A percentile compares a stretch with the other conserved stretches of the same genome.
Conservation (phyloP, 2,797 vertebrate genomes). For the Acestrorhynchus altus region DNA sequence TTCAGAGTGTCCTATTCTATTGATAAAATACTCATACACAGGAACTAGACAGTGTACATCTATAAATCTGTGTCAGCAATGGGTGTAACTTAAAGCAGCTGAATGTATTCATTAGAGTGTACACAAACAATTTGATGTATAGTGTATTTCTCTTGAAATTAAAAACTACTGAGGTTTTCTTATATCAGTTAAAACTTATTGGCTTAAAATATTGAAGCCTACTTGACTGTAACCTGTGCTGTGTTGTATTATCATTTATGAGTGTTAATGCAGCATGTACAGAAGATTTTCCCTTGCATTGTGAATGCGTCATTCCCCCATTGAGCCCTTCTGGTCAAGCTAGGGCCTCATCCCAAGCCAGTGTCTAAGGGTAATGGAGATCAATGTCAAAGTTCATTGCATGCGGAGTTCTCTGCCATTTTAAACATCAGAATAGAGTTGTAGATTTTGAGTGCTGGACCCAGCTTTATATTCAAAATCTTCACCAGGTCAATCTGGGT, state of each 20-base stretch:
- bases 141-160: too few relatives aligned
- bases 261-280: not conserved
- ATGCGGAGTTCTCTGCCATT: conserved; percentile 81
- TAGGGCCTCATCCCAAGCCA: not conserved
- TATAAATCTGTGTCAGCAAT: too few relatives aligned
- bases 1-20: too few relatives aligned
- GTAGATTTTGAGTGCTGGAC: conserved; percentile 88
- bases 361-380: not conserved
- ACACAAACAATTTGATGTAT: too few relatives aligned
- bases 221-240: not conserved
- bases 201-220: too few relatives aligned
- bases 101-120: too few relatives aligned
- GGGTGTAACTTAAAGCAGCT: too few relatives aligned
- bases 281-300: not conserved
- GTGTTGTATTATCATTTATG: not conserved
- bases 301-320: not conserved
- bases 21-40: too few relatives aligned
- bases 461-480: conserved; percentile 89
- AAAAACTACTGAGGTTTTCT: not conserved
- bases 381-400: conserved; percentile 82
- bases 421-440: conserved; percentile 90
- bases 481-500: conserved; percentile 88
- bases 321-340: not conserved
- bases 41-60: too few relatives aligned
- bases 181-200: not conserved